Evolutionary conservation across 2,113 vertebrate species (phyloP).

Genomic region (Pseudolaguvia tuberculata): DNA sequence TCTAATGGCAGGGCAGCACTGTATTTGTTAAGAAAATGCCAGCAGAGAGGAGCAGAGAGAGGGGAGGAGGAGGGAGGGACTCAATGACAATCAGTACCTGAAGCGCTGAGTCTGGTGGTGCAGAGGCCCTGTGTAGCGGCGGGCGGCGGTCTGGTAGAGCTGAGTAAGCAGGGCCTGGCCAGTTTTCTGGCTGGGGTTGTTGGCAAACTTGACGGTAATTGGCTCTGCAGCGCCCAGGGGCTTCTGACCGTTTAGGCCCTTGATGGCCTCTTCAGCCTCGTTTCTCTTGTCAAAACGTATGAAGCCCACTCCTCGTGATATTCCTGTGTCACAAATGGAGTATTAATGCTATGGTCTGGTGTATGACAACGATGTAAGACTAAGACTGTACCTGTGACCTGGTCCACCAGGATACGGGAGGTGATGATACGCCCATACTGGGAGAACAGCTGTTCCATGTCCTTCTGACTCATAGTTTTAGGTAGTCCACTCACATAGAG

Average conservation of each 20-base stretch:
- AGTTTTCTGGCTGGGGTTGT: conserved; percentile 94
- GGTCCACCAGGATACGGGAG: conserved; percentile 90
- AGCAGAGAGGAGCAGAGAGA: conserved; percentile 24
- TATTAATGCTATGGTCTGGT: conserved; percentile 50
- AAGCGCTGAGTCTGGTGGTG: conserved; percentile 92
- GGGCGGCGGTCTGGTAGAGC: conserved; percentile 87
- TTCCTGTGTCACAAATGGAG: conserved; percentile 67
- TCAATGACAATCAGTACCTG: conserved; percentile 71
- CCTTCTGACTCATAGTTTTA: conserved; percentile 94
- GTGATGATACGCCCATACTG: conserved; percentile 96
- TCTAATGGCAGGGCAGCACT: conserved; percentile 67
- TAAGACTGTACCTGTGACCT: conserved; percentile 84
- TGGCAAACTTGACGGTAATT: conserved; percentile 96
- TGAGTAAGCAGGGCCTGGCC: conserved; percentile 90
- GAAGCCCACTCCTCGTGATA: conserved; percentile 92
- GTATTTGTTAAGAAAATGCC: conserved; percentile 63
- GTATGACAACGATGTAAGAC: conserved; percentile 16
- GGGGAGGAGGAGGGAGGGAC: conserved; percentile 24
- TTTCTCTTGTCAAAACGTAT: conserved; percentile 96
- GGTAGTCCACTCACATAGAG: conserved; percentile 92
- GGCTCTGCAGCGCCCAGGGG: conserved; percentile 85
- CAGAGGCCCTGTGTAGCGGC: conserved; percentile 85
- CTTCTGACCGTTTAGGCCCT: conserved; percentile 92
- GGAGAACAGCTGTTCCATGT: conserved; percentile 94
- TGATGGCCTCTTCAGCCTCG: conserved; percentile 93